phyloP scores from a whole-genome alignment of 2,888 invertebrate species.

The Anoncus sp. region DNA sequence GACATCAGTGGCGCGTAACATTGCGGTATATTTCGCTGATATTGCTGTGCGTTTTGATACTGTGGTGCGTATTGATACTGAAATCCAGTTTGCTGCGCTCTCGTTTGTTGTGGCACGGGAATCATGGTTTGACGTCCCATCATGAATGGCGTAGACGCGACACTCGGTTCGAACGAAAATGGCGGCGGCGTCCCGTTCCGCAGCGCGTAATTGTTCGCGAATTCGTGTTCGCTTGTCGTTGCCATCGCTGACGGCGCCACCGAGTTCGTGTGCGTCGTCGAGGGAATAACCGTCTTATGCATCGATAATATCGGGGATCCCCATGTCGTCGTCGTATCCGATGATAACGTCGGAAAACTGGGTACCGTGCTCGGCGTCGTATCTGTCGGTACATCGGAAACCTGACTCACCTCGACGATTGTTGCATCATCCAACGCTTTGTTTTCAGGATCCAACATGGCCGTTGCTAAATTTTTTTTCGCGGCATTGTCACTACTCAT shows the following conservation, averaged over 20 bases:
- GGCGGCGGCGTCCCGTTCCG: conserved; percentile 3
- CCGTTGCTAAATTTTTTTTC: not conserved
- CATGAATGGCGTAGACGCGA: conserved; percentile 25
- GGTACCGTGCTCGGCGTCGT: not conserved
- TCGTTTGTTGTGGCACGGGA: not conserved
- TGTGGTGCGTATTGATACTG: conserved; percentile 14
- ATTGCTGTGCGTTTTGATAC: too few species aligned
- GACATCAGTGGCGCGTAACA: conserved; percentile 13
- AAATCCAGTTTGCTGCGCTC: not conserved
- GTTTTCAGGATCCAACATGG: conserved; percentile 6
- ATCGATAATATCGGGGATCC: conserved; percentile 14
- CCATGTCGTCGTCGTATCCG: conserved; percentile 5
- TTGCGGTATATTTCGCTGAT: too few species aligned
- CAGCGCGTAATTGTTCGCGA: not conserved
- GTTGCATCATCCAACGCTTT: not conserved
- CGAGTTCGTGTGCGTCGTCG: not conserved
- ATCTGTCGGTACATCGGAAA: too few species aligned
- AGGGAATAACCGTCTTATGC: not conserved
- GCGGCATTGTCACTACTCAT: not conserved
- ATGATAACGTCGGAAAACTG: not conserved
- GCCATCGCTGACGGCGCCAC: conserved; percentile 3
- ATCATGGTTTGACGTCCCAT: not conserved
- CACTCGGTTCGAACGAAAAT: conserved; percentile 7
- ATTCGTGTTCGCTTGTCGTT: not conserved
- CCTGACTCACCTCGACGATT: not conserved